Conservation (phyloP, 1,140 invertebrate species). For the Atta colombica region DNA sequence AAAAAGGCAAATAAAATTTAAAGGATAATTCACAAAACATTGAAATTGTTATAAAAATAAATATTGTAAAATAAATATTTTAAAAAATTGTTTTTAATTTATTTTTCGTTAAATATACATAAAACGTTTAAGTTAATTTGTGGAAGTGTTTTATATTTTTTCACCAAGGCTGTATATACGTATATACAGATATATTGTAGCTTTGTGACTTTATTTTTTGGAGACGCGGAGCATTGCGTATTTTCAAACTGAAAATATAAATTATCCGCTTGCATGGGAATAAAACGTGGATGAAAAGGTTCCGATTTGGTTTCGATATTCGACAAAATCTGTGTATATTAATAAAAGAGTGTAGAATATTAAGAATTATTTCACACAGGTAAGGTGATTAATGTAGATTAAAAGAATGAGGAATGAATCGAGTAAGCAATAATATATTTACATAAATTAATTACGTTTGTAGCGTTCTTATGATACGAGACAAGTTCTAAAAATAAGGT, state of each 20-base stretch:
- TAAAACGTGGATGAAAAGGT: constrained; percentile 14
- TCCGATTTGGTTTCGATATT: neutral
- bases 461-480: neutral
- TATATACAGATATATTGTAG: neutral
- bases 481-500: neutral
- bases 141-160: too few species aligned
- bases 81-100: too few species aligned
- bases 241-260: constrained; percentile 20
- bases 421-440: neutral
- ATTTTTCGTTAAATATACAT: too few species aligned
- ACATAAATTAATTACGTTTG: neutral
- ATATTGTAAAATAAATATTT: too few species aligned
- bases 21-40: too few species aligned
- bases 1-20: too few species aligned
- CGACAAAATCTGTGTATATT: neutral
- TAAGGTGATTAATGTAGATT: neutral
- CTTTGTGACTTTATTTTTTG: neutral
- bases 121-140: too few species aligned
- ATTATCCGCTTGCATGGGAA: neutral
- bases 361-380: neutral
- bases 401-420: neutral
- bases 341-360: neutral
- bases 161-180: too few species aligned
- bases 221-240: neutral
- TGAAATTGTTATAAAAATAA: too few species aligned